Conservation (phyloP, 2,797 vertebrate genomes). For the Hapalemur alaotrensis region DNA sequence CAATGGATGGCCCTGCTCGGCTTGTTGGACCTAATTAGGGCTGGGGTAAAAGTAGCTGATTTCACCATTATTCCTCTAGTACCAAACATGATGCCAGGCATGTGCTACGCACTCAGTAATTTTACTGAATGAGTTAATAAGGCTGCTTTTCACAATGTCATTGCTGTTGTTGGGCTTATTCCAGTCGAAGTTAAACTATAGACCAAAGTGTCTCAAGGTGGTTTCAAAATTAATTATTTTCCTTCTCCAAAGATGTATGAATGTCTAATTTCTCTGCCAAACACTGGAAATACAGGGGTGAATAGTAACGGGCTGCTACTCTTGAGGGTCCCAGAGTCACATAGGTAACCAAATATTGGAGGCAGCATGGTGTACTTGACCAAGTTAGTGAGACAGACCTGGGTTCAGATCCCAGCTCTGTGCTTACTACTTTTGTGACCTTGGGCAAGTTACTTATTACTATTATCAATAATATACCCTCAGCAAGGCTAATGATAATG, state of each 20-base stretch:
- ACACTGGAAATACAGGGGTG: not conserved
- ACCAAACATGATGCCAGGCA: not conserved
- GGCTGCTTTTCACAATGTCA: not conserved
- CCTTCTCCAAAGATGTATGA: not conserved
- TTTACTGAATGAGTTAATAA: not conserved
- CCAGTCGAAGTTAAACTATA: not conserved
- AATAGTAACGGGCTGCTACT: not conserved
- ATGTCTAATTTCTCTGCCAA: not conserved
- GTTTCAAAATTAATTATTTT: not conserved
- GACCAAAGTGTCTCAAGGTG: not conserved
- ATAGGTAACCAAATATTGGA: not conserved
- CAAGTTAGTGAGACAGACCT: not conserved
- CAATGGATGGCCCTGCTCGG: not conserved
- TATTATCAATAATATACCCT: not conserved
- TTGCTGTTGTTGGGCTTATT: not conserved
- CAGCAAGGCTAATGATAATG: not conserved
- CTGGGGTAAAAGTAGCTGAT: not conserved
- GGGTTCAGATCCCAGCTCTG: not conserved
- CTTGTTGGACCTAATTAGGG: not conserved
- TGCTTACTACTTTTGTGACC: not conserved
- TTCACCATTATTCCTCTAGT: not conserved
- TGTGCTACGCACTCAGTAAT: not conserved
- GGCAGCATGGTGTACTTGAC: not conserved
- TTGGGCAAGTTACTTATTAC: not conserved
- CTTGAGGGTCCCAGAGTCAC: not conserved